Conservation (phyloP, 2,797 vertebrate genomes). For the Pygocentrus nattereri region DNA sequence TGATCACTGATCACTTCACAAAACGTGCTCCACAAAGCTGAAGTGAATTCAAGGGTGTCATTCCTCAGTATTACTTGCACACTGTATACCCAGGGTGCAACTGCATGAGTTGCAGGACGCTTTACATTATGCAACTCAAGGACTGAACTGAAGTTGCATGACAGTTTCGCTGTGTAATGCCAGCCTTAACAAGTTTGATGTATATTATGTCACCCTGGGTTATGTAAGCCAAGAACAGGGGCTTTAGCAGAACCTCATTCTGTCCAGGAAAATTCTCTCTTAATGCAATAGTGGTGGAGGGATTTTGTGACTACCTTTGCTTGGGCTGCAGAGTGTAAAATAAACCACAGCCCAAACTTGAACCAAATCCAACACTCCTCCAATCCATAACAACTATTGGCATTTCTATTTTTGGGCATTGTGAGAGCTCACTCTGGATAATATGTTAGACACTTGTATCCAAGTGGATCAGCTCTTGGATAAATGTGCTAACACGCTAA, state of each 20-base stretch:
- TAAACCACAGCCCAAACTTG: conserved; percentile 34
- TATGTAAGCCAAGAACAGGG: background rate
- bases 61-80: too few species aligned
- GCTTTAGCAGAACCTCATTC: conserved; percentile 34
- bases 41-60: too few species aligned
- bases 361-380: conserved; percentile 5
- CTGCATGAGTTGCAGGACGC: too few species aligned
- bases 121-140: too few species aligned
- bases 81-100: too few species aligned
- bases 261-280: conserved; percentile 16
- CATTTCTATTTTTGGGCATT: conserved; percentile 44
- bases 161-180: too few species aligned
- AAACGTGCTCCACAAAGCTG: too few species aligned
- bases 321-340: conserved; percentile 17
- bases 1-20: too few species aligned
- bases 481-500: background rate
- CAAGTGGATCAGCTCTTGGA: background rate
- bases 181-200: too few species aligned
- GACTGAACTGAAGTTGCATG: too few species aligned
- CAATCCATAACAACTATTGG: conserved; percentile 34
- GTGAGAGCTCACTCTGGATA: conserved; percentile 28
- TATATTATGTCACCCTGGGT: too few species aligned
- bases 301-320: background rate
- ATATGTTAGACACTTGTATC: conserved; percentile 12
- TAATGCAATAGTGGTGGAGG: background rate